phyloP scores from a whole-genome alignment of 2,888 invertebrate species.

The Hecatera dysodea region DNA sequence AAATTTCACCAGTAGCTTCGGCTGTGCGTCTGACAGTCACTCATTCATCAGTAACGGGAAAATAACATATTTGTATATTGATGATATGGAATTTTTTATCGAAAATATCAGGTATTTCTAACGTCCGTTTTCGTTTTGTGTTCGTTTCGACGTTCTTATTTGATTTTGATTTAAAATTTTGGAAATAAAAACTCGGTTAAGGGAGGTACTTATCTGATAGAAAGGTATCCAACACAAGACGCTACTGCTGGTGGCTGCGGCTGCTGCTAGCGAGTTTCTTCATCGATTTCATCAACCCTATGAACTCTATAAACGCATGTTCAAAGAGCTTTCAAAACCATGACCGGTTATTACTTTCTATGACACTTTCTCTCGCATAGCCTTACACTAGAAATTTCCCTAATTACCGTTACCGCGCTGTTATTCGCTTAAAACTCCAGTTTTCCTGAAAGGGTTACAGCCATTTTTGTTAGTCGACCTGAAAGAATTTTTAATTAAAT shows the following conservation, averaged over 20 bases:
- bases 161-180: neutral
- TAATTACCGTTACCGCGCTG: conserved; percentile 22
- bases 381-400: conserved; percentile 5
- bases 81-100: no score
- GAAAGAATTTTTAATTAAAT: conserved; percentile 8
- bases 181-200: neutral
- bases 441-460: conserved; percentile 2
- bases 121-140: no score
- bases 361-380: conserved; percentile 14
- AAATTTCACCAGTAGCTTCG: no score
- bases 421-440: conserved; percentile 11
- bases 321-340: neutral
- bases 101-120: neutral
- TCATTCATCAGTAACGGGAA: no score
- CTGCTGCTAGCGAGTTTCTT: no score
- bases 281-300: neutral
- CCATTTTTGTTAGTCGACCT: neutral
- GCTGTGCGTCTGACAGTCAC: no score
- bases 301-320: neutral
- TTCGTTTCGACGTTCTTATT: neutral
- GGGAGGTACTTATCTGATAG: neutral
- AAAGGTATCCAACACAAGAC: neutral
- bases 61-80: no score
- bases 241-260: no score
- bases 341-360: neutral